Conservation (phyloP, 2,797 vertebrate species). For the Molossus alvarezi region DNA sequence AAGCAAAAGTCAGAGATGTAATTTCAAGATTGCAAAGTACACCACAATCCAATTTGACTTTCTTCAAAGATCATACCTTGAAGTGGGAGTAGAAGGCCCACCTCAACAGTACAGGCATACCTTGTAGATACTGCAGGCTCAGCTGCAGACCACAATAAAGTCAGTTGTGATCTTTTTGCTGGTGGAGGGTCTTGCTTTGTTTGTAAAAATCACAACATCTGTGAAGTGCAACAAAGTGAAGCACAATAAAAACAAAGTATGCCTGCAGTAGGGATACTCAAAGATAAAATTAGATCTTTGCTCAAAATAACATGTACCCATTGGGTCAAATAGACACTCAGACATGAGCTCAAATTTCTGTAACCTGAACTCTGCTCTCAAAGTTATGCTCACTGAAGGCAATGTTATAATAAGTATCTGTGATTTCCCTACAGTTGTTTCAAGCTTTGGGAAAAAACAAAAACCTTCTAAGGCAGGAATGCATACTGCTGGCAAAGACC, state of each 20-base stretch:
- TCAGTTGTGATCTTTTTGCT: not conserved
- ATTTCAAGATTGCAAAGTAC: slow-evolving; percentile 19
- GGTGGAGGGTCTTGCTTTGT: not conserved
- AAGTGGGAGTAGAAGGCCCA: not conserved
- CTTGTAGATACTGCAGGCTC: not conserved
- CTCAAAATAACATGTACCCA: slow-evolving; percentile 70
- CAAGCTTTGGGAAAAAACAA: slow-evolving; percentile 33
- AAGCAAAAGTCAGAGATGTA: slow-evolving; percentile 49
- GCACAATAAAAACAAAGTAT: not conserved
- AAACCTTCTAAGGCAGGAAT: not conserved
- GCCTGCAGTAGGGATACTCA: not conserved
- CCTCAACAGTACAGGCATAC: not conserved
- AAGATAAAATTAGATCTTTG: slow-evolving; percentile 64
- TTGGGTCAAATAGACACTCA: not conserved
- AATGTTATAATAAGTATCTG: slow-evolving; percentile 62
- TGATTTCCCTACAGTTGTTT: slow-evolving; percentile 61
- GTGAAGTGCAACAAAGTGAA: not conserved
- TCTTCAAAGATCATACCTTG: not conserved
- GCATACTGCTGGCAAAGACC: not conserved
- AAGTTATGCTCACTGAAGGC: slow-evolving; percentile 70
- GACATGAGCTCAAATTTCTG: slow-evolving; percentile 74
- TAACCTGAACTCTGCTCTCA: slow-evolving; percentile 69
- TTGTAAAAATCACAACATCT: not conserved
- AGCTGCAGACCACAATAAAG: not conserved
- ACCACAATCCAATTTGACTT: not conserved